phyloP scores from a whole-genome alignment of 2,797 vertebrate species.

The Crenuchus spilurus region DNA sequence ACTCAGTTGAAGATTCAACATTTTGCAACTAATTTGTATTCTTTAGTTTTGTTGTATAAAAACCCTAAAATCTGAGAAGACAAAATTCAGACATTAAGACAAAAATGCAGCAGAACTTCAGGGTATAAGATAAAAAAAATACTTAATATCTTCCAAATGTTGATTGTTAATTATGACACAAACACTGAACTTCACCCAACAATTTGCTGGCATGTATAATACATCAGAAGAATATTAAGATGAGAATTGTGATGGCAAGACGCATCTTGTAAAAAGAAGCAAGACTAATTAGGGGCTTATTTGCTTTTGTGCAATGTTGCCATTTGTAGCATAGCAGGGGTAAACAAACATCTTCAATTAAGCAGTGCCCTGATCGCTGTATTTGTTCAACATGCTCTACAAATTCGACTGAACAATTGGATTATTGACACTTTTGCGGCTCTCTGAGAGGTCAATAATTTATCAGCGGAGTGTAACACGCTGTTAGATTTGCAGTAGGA shows the following conservation, averaged over 20 bases:
- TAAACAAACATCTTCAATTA: constrained; percentile 22
- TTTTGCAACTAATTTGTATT: no score
- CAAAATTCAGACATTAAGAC: background rate
- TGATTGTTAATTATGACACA: background rate
- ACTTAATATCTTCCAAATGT: no score
- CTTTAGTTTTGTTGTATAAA: no score
- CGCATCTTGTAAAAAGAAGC: background rate
- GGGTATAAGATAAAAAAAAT: background rate
- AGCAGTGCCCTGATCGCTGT: background rate
- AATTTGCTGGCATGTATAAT: background rate
- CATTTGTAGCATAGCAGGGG: background rate
- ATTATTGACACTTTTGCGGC: constrained; percentile 27
- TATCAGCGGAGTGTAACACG: constrained; percentile 36
- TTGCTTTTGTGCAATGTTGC: background rate
- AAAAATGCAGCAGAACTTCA: no score
- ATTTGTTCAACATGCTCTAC: constrained; percentile 7
- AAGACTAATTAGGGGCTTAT: constrained; percentile 9
- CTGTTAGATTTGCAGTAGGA: constrained; percentile 23
- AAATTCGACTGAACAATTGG: constrained; percentile 35
- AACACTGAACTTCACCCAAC: background rate
- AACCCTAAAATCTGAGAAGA: no score
- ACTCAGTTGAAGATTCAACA: no score
- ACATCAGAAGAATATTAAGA: background rate
- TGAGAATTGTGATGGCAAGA: background rate
- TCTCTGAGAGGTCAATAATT: constrained; percentile 51